Evolutionary conservation across 2,113 vertebrate genomes (phyloP).

Genomic region (Ahaetulla prasina): DNA sequence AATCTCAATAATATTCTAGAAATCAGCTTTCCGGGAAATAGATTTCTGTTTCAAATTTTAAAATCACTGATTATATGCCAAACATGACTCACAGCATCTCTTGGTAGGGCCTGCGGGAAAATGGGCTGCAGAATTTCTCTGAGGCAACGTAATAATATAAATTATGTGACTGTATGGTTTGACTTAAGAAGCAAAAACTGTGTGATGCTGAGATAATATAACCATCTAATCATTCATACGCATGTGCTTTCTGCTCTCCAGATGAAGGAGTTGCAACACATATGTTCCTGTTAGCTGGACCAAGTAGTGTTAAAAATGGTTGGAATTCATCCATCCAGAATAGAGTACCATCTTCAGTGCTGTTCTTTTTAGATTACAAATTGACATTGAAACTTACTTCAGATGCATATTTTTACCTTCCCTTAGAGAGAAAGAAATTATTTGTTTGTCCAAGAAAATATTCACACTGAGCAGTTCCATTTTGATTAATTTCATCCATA

Average conservation of each 20-base stretch:
- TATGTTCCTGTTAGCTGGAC: neutral
- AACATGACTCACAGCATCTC: neutral
- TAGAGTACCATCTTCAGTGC: neutral
- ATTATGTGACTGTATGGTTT: neutral
- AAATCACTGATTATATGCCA: constrained; percentile 1
- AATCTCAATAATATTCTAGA: neutral
- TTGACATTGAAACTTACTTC: neutral
- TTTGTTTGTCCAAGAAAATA: neutral
- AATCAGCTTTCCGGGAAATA: neutral
- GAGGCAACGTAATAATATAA: neutral
- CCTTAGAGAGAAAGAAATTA: neutral
- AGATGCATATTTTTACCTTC: neutral
- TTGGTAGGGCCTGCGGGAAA: neutral
- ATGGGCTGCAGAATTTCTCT: neutral
- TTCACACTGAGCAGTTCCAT: neutral
- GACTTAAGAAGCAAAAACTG: neutral
- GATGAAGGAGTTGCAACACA: neutral
- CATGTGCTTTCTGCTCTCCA: neutral
- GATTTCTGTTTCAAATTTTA: neutral
- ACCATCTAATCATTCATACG: neutral
- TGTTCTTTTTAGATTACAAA: neutral
- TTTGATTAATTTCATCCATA: constrained; percentile 20
- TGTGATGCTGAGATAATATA: neutral
- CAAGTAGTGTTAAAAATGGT: neutral
- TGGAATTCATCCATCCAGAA: neutral